Percentiles rank a stretch among this genome's conserved stretches.
These are phyloP conservation scores for Paralvinella palmiformis DNA, from an alignment of 1,140 invertebrate species.

Conservation along the genomic window DNA sequence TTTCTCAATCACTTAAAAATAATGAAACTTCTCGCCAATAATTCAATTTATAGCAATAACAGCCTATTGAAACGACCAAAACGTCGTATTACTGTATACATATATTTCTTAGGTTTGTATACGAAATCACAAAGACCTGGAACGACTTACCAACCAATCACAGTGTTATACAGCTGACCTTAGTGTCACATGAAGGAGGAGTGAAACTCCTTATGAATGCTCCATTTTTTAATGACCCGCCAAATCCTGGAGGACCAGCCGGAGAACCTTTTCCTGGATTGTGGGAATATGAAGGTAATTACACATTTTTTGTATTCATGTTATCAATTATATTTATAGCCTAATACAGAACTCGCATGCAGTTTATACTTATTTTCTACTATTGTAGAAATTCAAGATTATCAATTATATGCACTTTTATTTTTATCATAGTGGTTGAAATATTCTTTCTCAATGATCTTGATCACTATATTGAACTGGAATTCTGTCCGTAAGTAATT, in stretches of 20 bases:
- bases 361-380: too few relatives aligned
- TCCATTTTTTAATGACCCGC: conserved; percentile 50
- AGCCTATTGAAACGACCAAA: too few relatives aligned
- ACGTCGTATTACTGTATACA: too few relatives aligned
- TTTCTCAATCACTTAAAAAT: too few relatives aligned
- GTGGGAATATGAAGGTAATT: conserved; percentile 54
- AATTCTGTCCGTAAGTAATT: conserved; percentile 51
- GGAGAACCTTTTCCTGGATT: conserved; percentile 46
- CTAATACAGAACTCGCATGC: too few relatives aligned
- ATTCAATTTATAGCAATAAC: too few relatives aligned
- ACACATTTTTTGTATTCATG: too few relatives aligned
- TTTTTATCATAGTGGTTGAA: conserved; percentile 54
- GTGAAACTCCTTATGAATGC: conserved; percentile 30
- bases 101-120: too few relatives aligned
- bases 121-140: conserved; percentile 35
- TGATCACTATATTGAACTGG: conserved; percentile 54
- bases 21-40: too few relatives aligned
- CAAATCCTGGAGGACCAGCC: conserved; percentile 27
- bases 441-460: conserved; percentile 51
- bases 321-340: too few relatives aligned
- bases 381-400: too few relatives aligned
- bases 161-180: conserved; percentile 18
- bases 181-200: conserved; percentile 7
- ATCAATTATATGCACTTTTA: too few relatives aligned
- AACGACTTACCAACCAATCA: conserved; percentile 27